Evolutionary conservation across 2,888 invertebrate genomes (phyloP).

Genomic region (Macrosoma leucophasiata): DNA sequence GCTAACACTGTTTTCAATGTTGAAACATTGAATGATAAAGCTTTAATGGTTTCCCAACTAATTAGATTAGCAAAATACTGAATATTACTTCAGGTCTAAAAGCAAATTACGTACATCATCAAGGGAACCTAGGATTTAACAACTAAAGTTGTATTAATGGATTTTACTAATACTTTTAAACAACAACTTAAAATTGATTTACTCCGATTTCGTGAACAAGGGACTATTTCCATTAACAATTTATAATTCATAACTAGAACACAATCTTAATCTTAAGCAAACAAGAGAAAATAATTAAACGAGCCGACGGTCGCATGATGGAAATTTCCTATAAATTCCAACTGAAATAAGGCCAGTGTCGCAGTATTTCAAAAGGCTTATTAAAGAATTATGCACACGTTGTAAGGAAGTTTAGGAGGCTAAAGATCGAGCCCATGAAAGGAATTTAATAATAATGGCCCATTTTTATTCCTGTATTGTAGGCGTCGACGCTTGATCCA

Average conservation of each 20-base stretch:
- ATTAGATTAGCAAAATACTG: no score
- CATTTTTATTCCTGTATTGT: slow-evolving; percentile 34
- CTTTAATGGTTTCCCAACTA: no score
- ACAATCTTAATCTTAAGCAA: slow-evolving; percentile 55
- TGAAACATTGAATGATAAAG: no score
- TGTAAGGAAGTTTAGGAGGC: slow-evolving; percentile 33
- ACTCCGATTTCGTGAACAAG: slow-evolving; percentile 48
- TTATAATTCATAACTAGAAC: slow-evolving; percentile 33
- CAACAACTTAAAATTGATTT: no score
- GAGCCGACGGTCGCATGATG: slow-evolving; percentile 37
- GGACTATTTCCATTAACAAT: slow-evolving; percentile 40
- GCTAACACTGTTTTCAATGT: no score
- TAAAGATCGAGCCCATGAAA: slow-evolving; percentile 37
- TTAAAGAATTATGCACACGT: slow-evolving; percentile 55
- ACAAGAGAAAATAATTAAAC: slow-evolving; percentile 62
- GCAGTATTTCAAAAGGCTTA: slow-evolving; percentile 54
- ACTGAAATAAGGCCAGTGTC: slow-evolving; percentile 46
- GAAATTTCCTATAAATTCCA: slow-evolving; percentile 50
- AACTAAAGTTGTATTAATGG: no score
- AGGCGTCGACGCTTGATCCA: slow-evolving; percentile 25
- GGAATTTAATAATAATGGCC: slow-evolving; percentile 42
- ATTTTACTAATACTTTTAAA: no score
- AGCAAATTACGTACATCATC: no score
- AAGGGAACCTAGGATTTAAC: no score
- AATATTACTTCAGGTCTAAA: no score